Evolutionary conservation across 2,797 vertebrate genomes (phyloP), one percentile per base, ranked within the genome.

Genomic region (Natrix natrix): DNA sequence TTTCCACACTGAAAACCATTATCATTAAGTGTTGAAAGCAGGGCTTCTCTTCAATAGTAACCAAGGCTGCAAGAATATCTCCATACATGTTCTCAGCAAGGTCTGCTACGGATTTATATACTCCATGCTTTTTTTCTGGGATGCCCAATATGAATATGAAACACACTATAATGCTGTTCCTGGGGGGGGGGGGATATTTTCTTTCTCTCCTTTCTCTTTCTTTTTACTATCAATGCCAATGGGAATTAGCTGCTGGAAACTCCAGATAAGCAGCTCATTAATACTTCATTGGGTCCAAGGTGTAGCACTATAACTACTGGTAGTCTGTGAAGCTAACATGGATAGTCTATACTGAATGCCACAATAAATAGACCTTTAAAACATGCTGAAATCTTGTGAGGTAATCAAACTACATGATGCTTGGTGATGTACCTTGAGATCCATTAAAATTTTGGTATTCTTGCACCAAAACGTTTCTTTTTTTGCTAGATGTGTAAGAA

Each of bases 191-290:
- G 2, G 13, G 12, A 6, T 56, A 43, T 48, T 78, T 78, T 37
- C 6, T 78, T 78, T 43, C 74, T 78, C 17, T 37, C 4, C 20
- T 78, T 78, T 78, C 32, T 37, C 54, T 17, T 4, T 89, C 43
- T 88, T 83, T 61, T 61, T n/a, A 55, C 57, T n/a, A 55, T 57
- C 55, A 5, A 87, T 59, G 26, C 24, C 55, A 87, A 89, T 92
- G 86, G 93, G 60, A 91, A 63, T 95, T 93, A 92, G 52, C 57
- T 93, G 52, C 16, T 86, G 11, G 90, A 83, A 69, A 54, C 86
- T 93, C 92, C 87, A 8, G 8, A 89, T 32, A 57, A 56, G 90
- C 11, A 52, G 0, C 52, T 93, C 90, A 90, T 89, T 24, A 60
- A 22, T 91, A 12, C 43, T 90, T 43, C n/a, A 63, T 54, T 88